phyloP scores from a whole-genome alignment of 2,797 vertebrate genomes.

The Mus caroli region DNA sequence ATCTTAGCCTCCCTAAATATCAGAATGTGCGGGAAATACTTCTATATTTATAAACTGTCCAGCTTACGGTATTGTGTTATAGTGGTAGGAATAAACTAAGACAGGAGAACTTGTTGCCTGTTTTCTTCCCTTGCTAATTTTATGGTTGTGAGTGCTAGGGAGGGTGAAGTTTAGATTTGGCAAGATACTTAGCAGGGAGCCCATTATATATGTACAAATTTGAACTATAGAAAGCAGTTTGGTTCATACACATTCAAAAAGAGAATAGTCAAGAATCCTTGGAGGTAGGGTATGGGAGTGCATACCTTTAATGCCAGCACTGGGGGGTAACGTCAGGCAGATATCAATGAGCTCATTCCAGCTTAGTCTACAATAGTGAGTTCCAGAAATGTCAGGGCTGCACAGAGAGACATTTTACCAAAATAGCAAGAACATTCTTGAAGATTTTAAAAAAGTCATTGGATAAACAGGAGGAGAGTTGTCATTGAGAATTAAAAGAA shows the following conservation, averaged over 20 bases:
- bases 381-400: neutral
- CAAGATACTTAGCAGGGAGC: neutral
- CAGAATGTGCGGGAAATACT: neutral
- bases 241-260: neutral
- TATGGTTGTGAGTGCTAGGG: neutral
- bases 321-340: neutral
- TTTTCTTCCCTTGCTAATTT: neutral
- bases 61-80: neutral
- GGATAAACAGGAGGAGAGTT: neutral
- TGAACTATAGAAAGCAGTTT: neutral
- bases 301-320: neutral
- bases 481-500: neutral
- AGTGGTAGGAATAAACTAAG: neutral
- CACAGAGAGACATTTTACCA: neutral
- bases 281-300: neutral
- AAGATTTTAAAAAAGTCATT: neutral
- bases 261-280: neutral
- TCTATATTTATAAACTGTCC: neutral
- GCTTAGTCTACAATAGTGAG: neutral
- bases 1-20: neutral
- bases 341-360: neutral
- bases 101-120: neutral
- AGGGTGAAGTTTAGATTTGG: neutral
- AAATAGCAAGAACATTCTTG: neutral
- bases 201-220: neutral